Base-by-base conservation (phyloP, 1,140 invertebrate species). In the Drosophila paulistorum region DNA sequence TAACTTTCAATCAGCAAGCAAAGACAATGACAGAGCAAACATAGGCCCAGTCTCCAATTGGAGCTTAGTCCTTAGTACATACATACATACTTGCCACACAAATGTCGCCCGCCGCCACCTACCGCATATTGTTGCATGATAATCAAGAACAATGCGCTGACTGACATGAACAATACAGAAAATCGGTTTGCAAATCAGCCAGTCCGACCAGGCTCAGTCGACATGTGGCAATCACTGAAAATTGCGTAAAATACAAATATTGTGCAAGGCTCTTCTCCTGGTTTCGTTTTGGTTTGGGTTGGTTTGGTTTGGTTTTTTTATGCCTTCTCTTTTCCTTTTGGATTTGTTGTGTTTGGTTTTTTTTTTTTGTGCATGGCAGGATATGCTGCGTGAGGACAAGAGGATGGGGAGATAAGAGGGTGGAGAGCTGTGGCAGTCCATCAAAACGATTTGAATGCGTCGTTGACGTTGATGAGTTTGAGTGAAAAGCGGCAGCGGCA, bases 391-490 rank as follows among this genome's bases (percentile, higher is more conserved):
- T 87, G 57, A 45, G 65, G 67, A 64, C 54, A 65, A 63, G 54
- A 69, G 39, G 17, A 61, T 48, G 59, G 11, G 42, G 37, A 11
- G 10, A 62, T 65, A 42, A 48, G 61, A 26, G 61, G 17, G 62
- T 62, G 57, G 42, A 59, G 26, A 42, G 9, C 17, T 64, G 71
- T 23, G 62, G 71, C 69, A 82, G 87, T 90, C 87, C 87, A 90
- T 90, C 87, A 90, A 90, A 90, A 81, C 80, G 83, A 90, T 90
- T 90, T 90, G 87, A 90, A 90, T 90, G 87, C 87, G 83, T 90
- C 87, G 87, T 85, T 90, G 87, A 90, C 83, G 87, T 81, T 90
- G 87, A 90, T 90, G 87, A 90, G 86, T 90, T 86, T 90, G 81
- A 90, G 86, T 90, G 86, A 90, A 86, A 87, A 75, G 84, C 83